Percentiles rank a stretch among this genome's conserved stretches.
These are phyloP conservation scores for Synanthedon vespiformis DNA, from an alignment of 2,888 invertebrate species.

Conservation along the genomic window DNA sequence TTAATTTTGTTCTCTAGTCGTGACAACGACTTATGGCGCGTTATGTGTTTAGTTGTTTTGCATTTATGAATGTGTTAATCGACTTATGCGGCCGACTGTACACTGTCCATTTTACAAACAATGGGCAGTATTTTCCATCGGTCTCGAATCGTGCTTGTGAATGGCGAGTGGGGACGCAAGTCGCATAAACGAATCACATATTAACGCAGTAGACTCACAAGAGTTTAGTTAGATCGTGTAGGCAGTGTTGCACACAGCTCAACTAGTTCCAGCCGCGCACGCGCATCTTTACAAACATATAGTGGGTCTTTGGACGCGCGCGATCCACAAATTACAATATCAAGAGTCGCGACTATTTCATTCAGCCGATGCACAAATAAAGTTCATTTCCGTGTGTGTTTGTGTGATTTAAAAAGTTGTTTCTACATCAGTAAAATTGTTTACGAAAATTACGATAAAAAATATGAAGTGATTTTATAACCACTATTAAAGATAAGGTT, in stretches of 20 bases:
- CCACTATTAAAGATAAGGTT: constrained; percentile 22
- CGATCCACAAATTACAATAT: neutral
- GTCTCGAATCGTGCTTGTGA: constrained; percentile 11
- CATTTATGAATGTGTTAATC: too few species aligned
- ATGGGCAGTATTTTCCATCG: neutral
- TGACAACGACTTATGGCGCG: too few species aligned
- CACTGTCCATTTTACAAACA: too few species aligned
- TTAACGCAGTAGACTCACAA: too few species aligned
- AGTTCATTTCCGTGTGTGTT: neutral
- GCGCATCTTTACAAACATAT: neutral
- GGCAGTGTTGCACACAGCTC: constrained; percentile 30
- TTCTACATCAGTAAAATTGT: neutral
- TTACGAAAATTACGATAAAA: neutral
- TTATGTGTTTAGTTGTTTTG: too few species aligned
- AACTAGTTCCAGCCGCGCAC: constrained; percentile 25
- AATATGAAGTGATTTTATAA: neutral
- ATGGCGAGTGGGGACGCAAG: constrained; percentile 9
- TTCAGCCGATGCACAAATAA: neutral
- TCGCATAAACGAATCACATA: too few species aligned
- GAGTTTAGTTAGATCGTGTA: constrained; percentile 3
- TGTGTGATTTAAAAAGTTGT: neutral
- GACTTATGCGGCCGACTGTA: too few species aligned
- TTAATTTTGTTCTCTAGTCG: too few species aligned
- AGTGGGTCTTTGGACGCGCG: neutral
- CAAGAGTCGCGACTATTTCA: neutral